Base-by-base conservation (phyloP, 2,888 invertebrate genomes). In the Dryococelus australis region DNA sequence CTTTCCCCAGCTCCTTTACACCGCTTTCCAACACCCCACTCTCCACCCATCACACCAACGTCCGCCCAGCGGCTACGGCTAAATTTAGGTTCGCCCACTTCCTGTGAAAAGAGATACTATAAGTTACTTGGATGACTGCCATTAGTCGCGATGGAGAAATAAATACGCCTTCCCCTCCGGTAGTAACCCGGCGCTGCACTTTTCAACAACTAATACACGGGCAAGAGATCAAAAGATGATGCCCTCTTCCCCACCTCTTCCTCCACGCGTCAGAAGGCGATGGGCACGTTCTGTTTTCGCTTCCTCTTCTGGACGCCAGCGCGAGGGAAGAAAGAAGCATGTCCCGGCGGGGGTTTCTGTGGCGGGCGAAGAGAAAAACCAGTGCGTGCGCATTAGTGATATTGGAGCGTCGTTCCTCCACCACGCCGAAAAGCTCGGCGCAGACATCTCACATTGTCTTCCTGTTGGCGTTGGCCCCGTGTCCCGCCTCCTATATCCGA, bases 71-170 rank as follows among this genome's bases (percentile, higher is more conserved):
- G 65, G 65, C 47, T 16, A n/a, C 24, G 65, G 20, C 65, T 65
- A 65, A 65, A 65, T 65, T 65, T 65, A 65, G 65, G 65, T 65
- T 65, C 65, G 65, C 65, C 65, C 24, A 65, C 65, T 65, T 65
- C 65, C 65, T 65, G 65, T 65, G 65, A n/a, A 65, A 65, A 24
- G 65, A 3, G 20, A 24, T 65, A 65, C 65, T 65, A 65, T n/a
- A 65, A 65, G 24, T 65, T 65, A n/a, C 65, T 65, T 65, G 65
- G 65, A 65, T n/a, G 65, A n/a, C 65, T 65, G 65, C 65, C 65
- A 65, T n/a, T 65, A 20, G 65, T 65, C n/a, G 3, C 24, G 65
- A 65, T n/a, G 65, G n/a, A 65, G 65, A 65, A 65, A 65, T 65
- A 65, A 65, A 65, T 65, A 65, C 47, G n/a, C 16, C 65, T 65